Evolutionary conservation across 2,797 vertebrate species (phyloP).

Genomic region (Falco columbarius): DNA sequence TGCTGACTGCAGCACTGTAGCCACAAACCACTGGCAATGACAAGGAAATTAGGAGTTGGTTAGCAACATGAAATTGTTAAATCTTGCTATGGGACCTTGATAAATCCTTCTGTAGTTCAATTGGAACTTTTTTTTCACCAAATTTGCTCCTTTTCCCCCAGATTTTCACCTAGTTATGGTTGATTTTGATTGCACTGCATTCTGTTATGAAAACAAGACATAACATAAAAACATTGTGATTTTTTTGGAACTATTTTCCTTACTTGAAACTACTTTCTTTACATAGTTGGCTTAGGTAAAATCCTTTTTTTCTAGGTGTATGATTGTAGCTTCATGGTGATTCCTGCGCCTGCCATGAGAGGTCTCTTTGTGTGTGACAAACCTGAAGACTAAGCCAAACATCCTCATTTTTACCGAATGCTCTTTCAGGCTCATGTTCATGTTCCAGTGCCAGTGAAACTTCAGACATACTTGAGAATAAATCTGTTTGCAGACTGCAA

Average conservation of each 20-base stretch:
- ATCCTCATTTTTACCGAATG: not conserved
- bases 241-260: not conserved
- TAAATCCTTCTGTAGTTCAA: constrained; percentile 29
- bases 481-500: not conserved
- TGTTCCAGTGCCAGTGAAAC: not conserved
- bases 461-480: not conserved
- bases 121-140: constrained; percentile 23
- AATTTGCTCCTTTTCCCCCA: not conserved
- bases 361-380: not conserved
- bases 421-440: not conserved
- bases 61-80: constrained; percentile 55
- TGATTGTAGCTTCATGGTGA: not conserved
- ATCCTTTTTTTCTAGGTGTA: not conserved
- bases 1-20: constrained; percentile 59
- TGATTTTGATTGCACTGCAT: not conserved
- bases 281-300: not conserved
- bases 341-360: not conserved
- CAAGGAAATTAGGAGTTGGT: constrained; percentile 58
- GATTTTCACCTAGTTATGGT: not conserved
- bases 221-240: not conserved
- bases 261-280: not conserved
- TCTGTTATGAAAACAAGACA: not conserved
- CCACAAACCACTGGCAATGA: constrained; percentile 57
- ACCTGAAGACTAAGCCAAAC: not conserved
- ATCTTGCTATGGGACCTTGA: not conserved